Conservation (phyloP, 2,797 vertebrate species). For the Sylvilagus floridanus region DNA sequence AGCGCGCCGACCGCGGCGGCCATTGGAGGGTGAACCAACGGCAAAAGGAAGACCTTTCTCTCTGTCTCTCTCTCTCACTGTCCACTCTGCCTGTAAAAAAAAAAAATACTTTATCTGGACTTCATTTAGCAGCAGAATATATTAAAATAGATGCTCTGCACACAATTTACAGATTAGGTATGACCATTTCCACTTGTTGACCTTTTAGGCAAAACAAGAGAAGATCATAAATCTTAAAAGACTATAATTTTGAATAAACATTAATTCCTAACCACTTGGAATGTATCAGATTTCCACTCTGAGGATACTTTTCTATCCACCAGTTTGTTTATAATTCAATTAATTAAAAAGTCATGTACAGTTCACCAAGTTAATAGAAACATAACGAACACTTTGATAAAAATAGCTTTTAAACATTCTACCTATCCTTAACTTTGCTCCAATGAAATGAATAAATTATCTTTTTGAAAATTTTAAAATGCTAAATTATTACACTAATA, state of each 20-base stretch:
- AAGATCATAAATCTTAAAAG: slow-evolving; percentile 26
- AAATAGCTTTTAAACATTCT: not conserved
- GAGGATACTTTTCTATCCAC: not conserved
- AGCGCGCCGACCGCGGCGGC: too few relatives aligned
- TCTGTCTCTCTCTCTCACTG: too few relatives aligned
- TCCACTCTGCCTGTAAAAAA: too few relatives aligned
- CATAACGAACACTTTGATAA: not conserved
- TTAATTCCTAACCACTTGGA: slow-evolving; percentile 6
- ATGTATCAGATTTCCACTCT: not conserved
- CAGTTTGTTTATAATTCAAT: not conserved
- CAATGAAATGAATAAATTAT: not conserved
- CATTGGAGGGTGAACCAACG: too few relatives aligned
- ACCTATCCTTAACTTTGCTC: not conserved
- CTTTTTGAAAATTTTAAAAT: not conserved
- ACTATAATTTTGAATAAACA: slow-evolving; percentile 21
- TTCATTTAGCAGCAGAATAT: slow-evolving; percentile 24
- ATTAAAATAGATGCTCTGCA: not conserved
- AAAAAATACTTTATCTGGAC: not conserved
- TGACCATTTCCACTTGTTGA: slow-evolving; percentile 7
- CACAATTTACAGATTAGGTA: not conserved
- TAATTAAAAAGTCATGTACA: not conserved
- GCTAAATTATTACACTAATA: slow-evolving; percentile 26
- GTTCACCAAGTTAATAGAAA: slow-evolving; percentile 4
- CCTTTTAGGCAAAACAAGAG: slow-evolving; percentile 21
- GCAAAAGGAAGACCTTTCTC: too few relatives aligned